Evolutionary conservation across 2,888 invertebrate genomes (phyloP).

Genomic region (Lithophane ornitopus): DNA sequence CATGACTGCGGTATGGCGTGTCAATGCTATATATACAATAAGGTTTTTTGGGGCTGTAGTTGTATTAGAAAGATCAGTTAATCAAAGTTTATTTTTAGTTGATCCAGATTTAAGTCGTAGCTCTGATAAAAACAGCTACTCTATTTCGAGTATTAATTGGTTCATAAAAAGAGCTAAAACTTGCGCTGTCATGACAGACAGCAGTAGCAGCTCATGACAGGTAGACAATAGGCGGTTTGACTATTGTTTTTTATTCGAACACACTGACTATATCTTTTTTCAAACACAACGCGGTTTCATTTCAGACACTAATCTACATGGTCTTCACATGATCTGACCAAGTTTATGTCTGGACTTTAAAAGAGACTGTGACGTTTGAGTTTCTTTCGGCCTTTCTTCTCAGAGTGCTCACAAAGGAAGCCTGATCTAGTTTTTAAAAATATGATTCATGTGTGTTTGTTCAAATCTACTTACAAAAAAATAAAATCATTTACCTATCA

Average conservation of each 20-base stretch:
- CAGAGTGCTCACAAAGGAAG: too few relatives aligned
- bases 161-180: constrained; percentile 43
- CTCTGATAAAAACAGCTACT: constrained; percentile 38
- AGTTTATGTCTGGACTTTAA: too few relatives aligned
- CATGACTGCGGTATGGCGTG: too few relatives aligned
- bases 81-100: constrained; percentile 29
- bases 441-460: too few relatives aligned
- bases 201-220: constrained; percentile 36
- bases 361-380: too few relatives aligned
- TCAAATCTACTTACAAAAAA: too few relatives aligned
- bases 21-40: neutral
- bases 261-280: constrained; percentile 22
- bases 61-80: constrained; percentile 27
- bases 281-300: too few relatives aligned
- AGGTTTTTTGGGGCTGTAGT: neutral
- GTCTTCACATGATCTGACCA: too few relatives aligned
- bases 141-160: constrained; percentile 50
- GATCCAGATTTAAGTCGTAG: constrained; percentile 35
- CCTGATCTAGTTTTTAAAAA: too few relatives aligned
- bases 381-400: too few relatives aligned
- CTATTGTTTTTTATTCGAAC: constrained; percentile 41
- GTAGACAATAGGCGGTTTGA: constrained; percentile 36
- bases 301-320: too few relatives aligned
- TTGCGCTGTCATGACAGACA: constrained; percentile 43
- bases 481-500: neutral